phyloP scores from a whole-genome alignment of 1,140 invertebrate species.

The Brachionus manjavacas region DNA sequence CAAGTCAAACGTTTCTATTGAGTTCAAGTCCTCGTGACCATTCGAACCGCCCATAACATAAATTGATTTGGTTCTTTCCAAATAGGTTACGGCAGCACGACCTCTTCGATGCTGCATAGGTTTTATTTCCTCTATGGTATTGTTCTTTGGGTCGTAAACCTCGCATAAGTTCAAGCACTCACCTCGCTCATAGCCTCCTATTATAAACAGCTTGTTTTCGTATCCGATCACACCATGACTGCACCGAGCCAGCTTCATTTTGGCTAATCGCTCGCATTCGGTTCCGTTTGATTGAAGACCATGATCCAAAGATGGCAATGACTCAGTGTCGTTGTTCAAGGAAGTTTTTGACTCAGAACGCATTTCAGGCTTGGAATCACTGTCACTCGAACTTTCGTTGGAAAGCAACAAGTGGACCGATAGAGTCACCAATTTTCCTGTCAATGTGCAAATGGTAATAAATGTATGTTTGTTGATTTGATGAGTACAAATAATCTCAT shows the following conservation, averaged over 20 bases:
- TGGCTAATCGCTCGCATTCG: constrained; percentile 40
- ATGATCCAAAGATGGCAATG: constrained; percentile 4
- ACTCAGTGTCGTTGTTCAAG: not conserved
- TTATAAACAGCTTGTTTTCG: constrained; percentile 43
- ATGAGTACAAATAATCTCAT: constrained; percentile 31
- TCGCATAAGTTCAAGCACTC: constrained; percentile 74
- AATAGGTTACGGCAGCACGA: constrained; percentile 51
- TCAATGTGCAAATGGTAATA: constrained; percentile 26
- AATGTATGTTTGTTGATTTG: constrained; percentile 15
- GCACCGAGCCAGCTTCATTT: constrained; percentile 43
- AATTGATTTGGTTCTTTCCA: constrained; percentile 23
- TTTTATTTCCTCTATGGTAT: constrained; percentile 66
- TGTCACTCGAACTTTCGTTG: not conserved
- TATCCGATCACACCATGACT: constrained; percentile 44
- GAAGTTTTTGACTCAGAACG: not conserved
- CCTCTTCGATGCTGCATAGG: constrained; percentile 69
- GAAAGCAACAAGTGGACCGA: not conserved
- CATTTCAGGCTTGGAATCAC: not conserved
- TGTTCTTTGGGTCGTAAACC: constrained; percentile 66
- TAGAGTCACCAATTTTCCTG: constrained; percentile 34
- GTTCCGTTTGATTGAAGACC: not conserved
- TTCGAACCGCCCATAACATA: constrained; percentile 41
- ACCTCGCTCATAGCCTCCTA: constrained; percentile 71
- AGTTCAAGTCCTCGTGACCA: constrained; percentile 33
- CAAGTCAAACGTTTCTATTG: constrained; percentile 31